Evolutionary conservation across 2,113 vertebrate genomes (phyloP).

Genomic region (Butorides virescens): DNA sequence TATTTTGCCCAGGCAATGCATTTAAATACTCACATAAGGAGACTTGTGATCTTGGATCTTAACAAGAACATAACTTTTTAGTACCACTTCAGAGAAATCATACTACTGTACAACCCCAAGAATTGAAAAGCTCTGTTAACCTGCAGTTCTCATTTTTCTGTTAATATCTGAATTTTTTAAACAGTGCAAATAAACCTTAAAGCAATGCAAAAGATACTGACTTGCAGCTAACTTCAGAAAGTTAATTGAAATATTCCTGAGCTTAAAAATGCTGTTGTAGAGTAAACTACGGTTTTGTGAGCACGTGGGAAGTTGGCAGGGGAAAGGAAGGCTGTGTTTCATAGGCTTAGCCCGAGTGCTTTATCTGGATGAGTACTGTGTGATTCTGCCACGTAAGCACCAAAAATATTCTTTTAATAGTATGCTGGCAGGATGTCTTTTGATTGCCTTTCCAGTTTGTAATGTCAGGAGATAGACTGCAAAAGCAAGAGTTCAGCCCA

Average conservation of each 20-base stretch:
- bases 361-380: neutral
- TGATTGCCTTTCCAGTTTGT: neutral
- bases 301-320: neutral
- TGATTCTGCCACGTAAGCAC: neutral
- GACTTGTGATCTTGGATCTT: neutral
- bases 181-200: no score
- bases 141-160: neutral
- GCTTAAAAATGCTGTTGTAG: neutral
- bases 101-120: neutral
- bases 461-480: neutral
- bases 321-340: neutral
- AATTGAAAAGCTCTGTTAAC: neutral
- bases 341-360: neutral
- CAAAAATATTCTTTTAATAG: neutral
- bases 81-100: neutral
- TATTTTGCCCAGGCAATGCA: neutral
- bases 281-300: neutral
- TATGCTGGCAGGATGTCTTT: neutral
- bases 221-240: neutral
- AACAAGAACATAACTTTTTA: neutral
- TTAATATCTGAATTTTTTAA: neutral
- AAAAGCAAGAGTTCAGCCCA: neutral
- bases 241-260: neutral
- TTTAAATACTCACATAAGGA: rapidly evolving
- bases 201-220: no score